These are phyloP conservation scores for Oryzias sinensis DNA, from an alignment of 2,797 vertebrate genomes.

Conservation along the genomic window DNA sequence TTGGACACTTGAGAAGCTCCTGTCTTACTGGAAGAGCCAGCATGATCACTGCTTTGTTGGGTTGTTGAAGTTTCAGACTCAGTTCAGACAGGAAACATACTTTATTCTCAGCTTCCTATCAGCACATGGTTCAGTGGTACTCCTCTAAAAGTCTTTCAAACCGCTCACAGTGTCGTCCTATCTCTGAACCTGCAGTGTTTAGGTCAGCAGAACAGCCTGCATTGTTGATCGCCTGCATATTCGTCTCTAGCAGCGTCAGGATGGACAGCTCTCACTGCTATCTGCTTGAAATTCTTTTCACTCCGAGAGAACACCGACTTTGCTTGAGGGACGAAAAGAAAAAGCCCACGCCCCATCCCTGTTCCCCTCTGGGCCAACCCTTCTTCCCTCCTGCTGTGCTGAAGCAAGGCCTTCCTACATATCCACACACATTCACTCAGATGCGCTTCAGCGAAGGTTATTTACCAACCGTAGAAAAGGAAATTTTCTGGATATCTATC, in stretches of 20 bases:
- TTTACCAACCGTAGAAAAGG: conserved; percentile 53
- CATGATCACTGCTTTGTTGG: no score
- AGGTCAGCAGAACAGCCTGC: conserved; percentile 41
- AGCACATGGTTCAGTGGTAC: neutral
- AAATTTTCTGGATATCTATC: conserved; percentile 62
- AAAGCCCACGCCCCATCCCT: conserved; percentile 33
- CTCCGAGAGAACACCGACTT: conserved; percentile 64
- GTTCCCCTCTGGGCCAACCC: conserved; percentile 25
- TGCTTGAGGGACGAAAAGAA: conserved; percentile 33
- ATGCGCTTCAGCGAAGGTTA: conserved; percentile 47
- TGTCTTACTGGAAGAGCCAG: no score
- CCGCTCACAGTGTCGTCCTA: conserved; percentile 41
- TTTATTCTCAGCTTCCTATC: neutral
- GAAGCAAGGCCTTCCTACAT: conserved; percentile 43
- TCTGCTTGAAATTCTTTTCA: conserved; percentile 62
- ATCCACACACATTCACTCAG: conserved; percentile 28
- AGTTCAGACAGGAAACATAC: no score
- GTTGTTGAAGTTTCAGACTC: no score
- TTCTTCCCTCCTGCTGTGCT: conserved; percentile 31
- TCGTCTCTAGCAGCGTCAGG: conserved; percentile 6
- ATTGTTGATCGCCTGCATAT: conserved; percentile 19
- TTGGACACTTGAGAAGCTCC: no score
- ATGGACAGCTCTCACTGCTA: conserved; percentile 37
- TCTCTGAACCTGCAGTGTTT: conserved; percentile 36
- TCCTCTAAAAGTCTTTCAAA: conserved; percentile 19